These are phyloP conservation scores for Peromyscus aztecus DNA, from an alignment of 2,797 vertebrate genomes.

Conservation along the genomic window DNA sequence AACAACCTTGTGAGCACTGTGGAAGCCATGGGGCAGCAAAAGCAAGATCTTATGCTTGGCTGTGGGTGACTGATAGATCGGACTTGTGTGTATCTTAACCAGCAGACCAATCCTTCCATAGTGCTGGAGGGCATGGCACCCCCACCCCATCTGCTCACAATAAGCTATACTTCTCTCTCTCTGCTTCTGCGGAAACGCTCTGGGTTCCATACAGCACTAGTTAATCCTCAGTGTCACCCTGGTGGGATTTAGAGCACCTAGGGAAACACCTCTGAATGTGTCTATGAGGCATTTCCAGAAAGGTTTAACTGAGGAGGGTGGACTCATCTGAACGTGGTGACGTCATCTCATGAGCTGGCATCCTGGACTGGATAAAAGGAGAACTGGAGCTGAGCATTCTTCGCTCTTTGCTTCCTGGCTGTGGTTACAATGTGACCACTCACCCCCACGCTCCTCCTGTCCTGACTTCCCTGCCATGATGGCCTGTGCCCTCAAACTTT, in stretches of 20 bases:
- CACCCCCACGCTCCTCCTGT: neutral
- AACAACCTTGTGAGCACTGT: neutral
- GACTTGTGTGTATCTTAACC: neutral
- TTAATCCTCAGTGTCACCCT: neutral
- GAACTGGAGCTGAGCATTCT: too few species aligned
- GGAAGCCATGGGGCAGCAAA: neutral
- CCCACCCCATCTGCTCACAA: neutral
- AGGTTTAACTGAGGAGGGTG: neutral
- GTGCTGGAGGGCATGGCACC: fast-evolving
- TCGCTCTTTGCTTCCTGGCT: neutral
- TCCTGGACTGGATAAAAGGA: neutral
- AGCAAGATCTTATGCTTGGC: neutral
- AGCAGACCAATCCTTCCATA: neutral
- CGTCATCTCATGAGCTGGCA: neutral
- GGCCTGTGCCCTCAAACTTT: neutral
- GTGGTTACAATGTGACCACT: neutral
- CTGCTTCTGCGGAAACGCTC: neutral
- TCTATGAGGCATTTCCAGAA: neutral
- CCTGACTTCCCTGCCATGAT: neutral
- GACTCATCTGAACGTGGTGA: too few species aligned
- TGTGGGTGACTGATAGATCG: neutral
- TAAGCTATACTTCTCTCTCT: neutral
- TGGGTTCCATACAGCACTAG: neutral
- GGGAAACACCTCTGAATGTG: neutral
- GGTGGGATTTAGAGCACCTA: neutral